Percentiles rank a stretch among this genome's conserved stretches.
These are phyloP conservation scores for Chymomyza procnemis DNA, from an alignment of 2,888 invertebrate species.

Conservation along the genomic window DNA sequence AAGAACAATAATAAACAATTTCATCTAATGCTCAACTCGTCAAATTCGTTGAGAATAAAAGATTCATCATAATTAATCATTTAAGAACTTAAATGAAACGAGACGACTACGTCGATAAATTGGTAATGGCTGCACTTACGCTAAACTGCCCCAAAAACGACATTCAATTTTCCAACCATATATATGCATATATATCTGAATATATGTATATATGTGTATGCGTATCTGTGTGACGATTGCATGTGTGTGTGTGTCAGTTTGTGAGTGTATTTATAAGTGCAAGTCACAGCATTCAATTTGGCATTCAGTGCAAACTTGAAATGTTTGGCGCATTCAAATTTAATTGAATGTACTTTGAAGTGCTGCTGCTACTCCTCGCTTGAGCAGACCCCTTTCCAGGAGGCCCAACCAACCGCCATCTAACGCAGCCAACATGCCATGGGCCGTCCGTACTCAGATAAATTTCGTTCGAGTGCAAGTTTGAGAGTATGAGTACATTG, in stretches of 20 bases:
- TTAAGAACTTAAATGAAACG: not conserved
- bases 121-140: not conserved
- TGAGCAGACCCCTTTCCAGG: too few species aligned
- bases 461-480: not conserved
- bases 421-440: too few species aligned
- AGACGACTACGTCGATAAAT: not conserved
- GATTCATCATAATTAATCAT: not conserved
- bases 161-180: not conserved
- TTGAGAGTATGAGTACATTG: slow-evolving; percentile 30
- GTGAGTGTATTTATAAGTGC: not conserved
- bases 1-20: not conserved
- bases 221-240: not conserved
- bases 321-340: not conserved
- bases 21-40: not conserved
- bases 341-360: slow-evolving; percentile 45
- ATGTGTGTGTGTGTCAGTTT: not conserved
- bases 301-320: not conserved
- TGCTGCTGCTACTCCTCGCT: not conserved
- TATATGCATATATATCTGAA: not conserved
- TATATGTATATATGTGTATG: not conserved
- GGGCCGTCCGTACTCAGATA: too few species aligned
- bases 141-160: not conserved
- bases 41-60: not conserved
- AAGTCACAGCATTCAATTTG: not conserved
- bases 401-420: too few species aligned